These are phyloP conservation scores for Danio kyathit DNA, from an alignment of 2,797 vertebrate species.

Conservation along the genomic window DNA sequence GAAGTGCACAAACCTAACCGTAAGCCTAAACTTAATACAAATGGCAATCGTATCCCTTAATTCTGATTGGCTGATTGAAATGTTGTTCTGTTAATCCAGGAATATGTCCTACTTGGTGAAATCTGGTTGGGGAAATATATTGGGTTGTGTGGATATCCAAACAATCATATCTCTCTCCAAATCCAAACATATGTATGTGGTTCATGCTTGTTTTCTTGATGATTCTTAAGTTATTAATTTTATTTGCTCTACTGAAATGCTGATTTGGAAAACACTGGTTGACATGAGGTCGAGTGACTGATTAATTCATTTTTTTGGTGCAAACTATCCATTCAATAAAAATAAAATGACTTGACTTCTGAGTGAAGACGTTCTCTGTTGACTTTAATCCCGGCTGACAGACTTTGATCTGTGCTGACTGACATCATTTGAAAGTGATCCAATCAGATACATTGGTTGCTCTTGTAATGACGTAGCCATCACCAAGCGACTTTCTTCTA, in stretches of 20 bases:
- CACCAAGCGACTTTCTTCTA: constrained; percentile 12
- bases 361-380: neutral
- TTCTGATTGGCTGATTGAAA: no score
- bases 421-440: constrained; percentile 12
- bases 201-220: no score
- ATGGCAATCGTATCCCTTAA: no score
- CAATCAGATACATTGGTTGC: constrained; percentile 28
- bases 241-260: neutral
- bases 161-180: no score
- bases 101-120: no score
- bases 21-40: no score
- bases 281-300: neutral
- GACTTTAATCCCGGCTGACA: neutral
- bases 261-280: neutral
- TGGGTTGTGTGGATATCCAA: no score
- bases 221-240: neutral
- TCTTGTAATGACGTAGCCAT: constrained; percentile 28
- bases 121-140: no score
- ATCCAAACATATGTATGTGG: no score
- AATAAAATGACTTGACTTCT: neutral
- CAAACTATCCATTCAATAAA: neutral
- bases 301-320: neutral
- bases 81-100: no score
- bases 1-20: no score
- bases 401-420: neutral